Percentiles rank a stretch among this genome's conserved stretches.
phyloP scores from a whole-genome alignment of 2,113 vertebrate species.

The Polyodon spathula region DNA sequence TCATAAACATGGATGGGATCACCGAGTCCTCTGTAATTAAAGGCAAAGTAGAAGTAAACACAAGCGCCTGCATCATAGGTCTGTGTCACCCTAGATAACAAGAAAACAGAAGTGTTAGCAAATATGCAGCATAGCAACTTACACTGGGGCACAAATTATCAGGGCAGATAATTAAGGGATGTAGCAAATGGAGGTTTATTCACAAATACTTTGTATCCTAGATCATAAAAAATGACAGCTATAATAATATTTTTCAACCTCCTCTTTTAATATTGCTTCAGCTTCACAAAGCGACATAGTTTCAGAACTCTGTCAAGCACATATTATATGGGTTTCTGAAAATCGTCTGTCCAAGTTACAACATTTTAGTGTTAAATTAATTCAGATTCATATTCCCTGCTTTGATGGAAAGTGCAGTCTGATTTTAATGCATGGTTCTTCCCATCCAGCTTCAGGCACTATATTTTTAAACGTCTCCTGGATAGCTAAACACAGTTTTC shows the following conservation, averaged over 20 bases:
- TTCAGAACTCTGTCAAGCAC: no score
- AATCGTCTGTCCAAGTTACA: no score
- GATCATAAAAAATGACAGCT: no score
- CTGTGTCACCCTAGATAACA: conserved; percentile 82
- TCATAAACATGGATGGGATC: conserved; percentile 87
- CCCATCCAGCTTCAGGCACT: background rate
- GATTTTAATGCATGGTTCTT: background rate
- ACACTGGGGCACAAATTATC: background rate
- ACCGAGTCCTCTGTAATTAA: conserved; percentile 94
- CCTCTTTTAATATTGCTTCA: no score
- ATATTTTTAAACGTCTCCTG: background rate
- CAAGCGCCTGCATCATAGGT: conserved; percentile 92
- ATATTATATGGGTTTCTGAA: no score
- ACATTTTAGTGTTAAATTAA: no score
- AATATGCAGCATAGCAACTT: background rate
- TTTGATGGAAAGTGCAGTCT: no score
- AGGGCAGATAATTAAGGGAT: background rate
- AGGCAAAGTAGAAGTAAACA: conserved; percentile 98
- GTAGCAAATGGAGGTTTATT: no score
- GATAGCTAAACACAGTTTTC: background rate
- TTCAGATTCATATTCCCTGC: no score
- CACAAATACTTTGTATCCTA: no score
- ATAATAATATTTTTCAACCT: no score
- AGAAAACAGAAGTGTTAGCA: conserved; percentile 7
- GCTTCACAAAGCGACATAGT: no score